Conservation (phyloP, 2,797 vertebrate genomes). For the Falco rusticolus region DNA sequence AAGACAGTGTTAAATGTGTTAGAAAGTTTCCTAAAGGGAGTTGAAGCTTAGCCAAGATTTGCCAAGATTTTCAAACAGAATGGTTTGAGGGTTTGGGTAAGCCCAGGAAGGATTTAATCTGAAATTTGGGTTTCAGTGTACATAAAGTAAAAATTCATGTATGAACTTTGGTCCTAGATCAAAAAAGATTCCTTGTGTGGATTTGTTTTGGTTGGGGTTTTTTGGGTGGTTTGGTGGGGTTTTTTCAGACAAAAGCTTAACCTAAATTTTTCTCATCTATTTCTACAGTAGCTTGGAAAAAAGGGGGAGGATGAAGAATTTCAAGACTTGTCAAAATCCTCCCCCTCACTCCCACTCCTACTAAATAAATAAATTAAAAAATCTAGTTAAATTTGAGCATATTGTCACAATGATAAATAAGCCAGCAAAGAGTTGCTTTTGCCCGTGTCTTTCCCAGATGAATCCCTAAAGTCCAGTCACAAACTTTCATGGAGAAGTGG, state of each 20-base stretch:
- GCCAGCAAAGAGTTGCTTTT: not conserved
- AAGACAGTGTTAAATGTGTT: not conserved
- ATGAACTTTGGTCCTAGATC: not conserved
- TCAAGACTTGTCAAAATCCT: conserved; percentile 1
- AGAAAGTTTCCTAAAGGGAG: not conserved
- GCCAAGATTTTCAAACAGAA: not conserved
- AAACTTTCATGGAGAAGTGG: not conserved
- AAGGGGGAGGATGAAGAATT: not conserved
- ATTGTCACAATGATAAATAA: not conserved
- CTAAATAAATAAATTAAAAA: not conserved
- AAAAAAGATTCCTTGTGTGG: not conserved
- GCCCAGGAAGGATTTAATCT: not conserved
- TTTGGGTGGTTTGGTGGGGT: not conserved
- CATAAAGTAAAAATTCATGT: not conserved
- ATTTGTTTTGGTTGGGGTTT: not conserved
- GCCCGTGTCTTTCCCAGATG: not conserved
- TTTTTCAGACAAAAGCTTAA: not conserved
- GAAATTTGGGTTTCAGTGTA: not conserved
- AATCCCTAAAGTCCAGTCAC: not conserved
- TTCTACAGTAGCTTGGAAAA: not conserved
- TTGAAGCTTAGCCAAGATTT: not conserved
- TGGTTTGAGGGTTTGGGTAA: not conserved
- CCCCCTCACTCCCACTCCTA: not conserved
- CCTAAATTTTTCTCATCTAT: not conserved
- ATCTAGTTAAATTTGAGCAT: not conserved